phyloP scores from a whole-genome alignment of 2,797 vertebrate species.

The Avahi laniger region DNA sequence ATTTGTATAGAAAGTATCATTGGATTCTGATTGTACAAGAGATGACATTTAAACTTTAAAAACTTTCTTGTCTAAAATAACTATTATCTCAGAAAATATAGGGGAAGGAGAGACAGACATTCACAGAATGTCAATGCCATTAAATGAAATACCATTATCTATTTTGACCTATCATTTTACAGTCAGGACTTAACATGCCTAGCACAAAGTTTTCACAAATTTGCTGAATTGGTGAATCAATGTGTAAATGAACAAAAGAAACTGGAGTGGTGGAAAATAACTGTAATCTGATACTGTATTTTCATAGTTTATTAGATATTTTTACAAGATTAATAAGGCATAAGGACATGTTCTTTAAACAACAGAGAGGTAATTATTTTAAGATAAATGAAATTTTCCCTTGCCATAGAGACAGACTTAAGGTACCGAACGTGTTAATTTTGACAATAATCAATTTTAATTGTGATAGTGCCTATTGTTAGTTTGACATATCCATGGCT shows the following conservation, averaged over 20 bases:
- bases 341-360: background rate
- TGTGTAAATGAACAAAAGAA: background rate
- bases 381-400: constrained; percentile 11
- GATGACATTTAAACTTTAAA: background rate
- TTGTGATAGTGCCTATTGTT: background rate
- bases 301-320: constrained; percentile 13
- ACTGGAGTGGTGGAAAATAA: background rate
- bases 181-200: background rate
- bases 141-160: background rate
- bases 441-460: constrained; percentile 14
- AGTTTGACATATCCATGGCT: background rate
- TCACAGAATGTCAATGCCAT: background rate
- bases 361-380: background rate
- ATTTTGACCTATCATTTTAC: background rate
- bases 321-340: background rate
- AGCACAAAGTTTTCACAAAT: background rate
- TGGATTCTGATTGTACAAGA: background rate
- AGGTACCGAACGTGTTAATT: background rate
- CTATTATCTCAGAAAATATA: background rate
- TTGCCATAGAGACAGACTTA: background rate
- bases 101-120: background rate
- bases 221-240: background rate
- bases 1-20: background rate
- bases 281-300: background rate
- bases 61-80: constrained; percentile 20